Evolutionary conservation across 2,888 invertebrate genomes (phyloP).

Genomic region (Boloria euphrosyne): DNA sequence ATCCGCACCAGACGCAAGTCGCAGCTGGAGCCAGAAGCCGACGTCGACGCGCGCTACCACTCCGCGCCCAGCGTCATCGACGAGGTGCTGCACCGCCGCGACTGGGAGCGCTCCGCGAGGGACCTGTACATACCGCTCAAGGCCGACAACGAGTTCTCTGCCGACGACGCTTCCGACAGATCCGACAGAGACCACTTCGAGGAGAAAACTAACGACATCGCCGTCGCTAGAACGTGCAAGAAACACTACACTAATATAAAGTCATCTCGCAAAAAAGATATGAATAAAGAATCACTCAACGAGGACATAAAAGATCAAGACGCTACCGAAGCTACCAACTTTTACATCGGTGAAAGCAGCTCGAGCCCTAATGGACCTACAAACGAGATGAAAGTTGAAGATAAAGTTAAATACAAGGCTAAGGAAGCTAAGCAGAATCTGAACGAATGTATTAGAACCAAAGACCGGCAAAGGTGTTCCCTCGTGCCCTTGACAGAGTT

Average conservation of each 20-base stretch:
- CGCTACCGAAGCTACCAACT: constrained; percentile 58
- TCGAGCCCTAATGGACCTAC: constrained; percentile 33
- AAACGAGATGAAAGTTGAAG: constrained; percentile 34
- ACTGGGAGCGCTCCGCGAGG: constrained; percentile 69
- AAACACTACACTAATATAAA: constrained; percentile 73
- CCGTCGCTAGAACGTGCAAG: constrained; percentile 55
- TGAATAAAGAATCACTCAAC: constrained; percentile 50
- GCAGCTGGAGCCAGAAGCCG: constrained; percentile 46
- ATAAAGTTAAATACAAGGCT: constrained; percentile 48
- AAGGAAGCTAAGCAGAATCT: constrained; percentile 69
- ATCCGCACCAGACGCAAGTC: constrained; percentile 60
- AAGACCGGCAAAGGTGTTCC: constrained; percentile 55
- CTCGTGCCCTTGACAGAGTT: constrained; percentile 56
- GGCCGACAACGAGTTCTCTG: constrained; percentile 44
- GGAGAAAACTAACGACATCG: constrained; percentile 48
- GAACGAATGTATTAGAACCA: constrained; percentile 64
- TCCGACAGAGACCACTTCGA: constrained; percentile 28
- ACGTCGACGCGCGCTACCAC: constrained; percentile 62
- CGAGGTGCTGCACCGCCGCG: constrained; percentile 69
- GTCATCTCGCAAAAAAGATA: constrained; percentile 55
- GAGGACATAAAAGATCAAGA: constrained; percentile 67
- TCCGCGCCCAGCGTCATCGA: constrained; percentile 75
- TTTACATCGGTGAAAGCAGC: constrained; percentile 63
- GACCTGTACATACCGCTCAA: constrained; percentile 66
- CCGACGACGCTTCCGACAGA: constrained; percentile 46